phyloP scores from a whole-genome alignment of 2,888 invertebrate species.

The Camponotus fellah region DNA sequence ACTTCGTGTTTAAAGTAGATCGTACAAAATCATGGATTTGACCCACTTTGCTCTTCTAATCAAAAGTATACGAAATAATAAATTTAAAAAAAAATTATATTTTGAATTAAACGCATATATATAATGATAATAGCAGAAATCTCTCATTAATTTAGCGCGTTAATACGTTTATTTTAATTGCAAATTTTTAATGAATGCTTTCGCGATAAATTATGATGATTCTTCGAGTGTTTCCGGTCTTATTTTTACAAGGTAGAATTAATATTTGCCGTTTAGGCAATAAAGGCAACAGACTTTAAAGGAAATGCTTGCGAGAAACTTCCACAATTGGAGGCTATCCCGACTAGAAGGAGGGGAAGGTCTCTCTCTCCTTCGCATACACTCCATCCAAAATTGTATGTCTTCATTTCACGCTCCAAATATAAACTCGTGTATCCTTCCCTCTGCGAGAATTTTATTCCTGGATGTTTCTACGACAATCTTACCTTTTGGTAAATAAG shows the following conservation, averaged over 20 bases:
- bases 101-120: background rate
- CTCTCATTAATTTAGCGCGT: background rate
- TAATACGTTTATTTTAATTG: background rate
- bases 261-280: background rate
- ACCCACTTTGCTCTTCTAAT: conserved; percentile 3
- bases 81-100: background rate
- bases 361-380: conserved; percentile 46
- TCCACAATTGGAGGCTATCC: conserved; percentile 12
- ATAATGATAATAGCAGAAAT: background rate
- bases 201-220: background rate
- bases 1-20: conserved; percentile 42
- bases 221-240: conserved; percentile 1
- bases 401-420: conserved; percentile 70
- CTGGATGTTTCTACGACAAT: conserved; percentile 71
- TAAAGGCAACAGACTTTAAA: background rate
- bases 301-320: background rate
- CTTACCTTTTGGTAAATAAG: conserved; percentile 71
- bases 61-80: background rate
- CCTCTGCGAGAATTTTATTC: conserved; percentile 67
- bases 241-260: background rate
- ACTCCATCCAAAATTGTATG: conserved; percentile 64
- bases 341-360: conserved; percentile 8
- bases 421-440: conserved; percentile 62
- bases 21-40: conserved; percentile 23
- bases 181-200: background rate